Conservation (phyloP, 2,797 vertebrate genomes). For the Ctenopoma multispine region DNA sequence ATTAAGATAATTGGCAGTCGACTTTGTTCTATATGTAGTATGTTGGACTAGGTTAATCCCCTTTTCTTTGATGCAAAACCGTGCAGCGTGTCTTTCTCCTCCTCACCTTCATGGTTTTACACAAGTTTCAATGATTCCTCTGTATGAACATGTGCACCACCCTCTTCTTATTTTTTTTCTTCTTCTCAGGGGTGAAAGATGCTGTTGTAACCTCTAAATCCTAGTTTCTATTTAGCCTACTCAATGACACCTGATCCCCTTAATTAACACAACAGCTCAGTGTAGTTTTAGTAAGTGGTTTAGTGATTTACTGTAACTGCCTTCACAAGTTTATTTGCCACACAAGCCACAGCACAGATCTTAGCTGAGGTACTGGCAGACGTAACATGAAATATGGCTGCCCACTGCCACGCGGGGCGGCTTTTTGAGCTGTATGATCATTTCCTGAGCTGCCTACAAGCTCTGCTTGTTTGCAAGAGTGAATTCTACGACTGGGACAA, state of each 20-base stretch:
- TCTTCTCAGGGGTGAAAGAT: constrained; percentile 59
- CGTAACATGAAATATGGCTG: constrained; percentile 19
- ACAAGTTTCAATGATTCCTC: constrained; percentile 56
- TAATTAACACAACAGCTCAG: background rate
- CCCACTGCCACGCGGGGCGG: constrained; percentile 9
- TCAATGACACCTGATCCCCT: background rate
- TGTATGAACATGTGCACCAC: constrained; percentile 58
- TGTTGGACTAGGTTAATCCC: constrained; percentile 46
- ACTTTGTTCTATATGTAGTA: constrained; percentile 74
- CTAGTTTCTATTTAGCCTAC: constrained; percentile 22
- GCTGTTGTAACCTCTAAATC: constrained; percentile 63
- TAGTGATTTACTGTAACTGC: background rate
- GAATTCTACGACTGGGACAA: background rate
- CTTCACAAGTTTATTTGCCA: background rate
- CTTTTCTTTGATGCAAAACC: constrained; percentile 48
- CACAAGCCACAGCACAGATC: background rate
- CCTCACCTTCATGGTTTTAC: constrained; percentile 23
- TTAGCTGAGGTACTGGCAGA: background rate
- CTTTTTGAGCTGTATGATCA: constrained; percentile 26
- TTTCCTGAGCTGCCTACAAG: constrained; percentile 19
- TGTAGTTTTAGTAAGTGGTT: background rate
- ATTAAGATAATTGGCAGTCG: constrained; percentile 45
- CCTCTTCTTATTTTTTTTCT: constrained; percentile 6
- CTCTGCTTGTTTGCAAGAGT: background rate
- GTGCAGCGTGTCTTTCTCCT: constrained; percentile 26